A percentile compares a stretch with the other conserved stretches of the same genome.
Conservation (phyloP, 2,797 vertebrate species). For the Crenichthys baileyi region DNA sequence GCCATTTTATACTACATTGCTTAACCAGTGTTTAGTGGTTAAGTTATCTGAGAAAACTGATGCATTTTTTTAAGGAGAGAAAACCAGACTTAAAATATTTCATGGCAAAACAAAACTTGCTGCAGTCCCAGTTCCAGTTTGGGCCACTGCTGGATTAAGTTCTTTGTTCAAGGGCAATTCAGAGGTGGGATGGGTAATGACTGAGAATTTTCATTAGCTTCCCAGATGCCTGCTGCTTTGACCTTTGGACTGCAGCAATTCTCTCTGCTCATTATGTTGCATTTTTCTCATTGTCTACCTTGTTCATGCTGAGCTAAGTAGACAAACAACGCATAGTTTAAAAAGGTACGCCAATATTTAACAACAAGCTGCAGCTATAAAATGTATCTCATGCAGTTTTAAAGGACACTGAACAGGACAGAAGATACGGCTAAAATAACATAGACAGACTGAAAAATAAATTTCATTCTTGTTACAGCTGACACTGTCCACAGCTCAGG, state of each 20-base stretch:
- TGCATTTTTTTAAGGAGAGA: neutral
- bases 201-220: constrained; percentile 32
- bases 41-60: neutral
- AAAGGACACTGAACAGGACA: neutral
- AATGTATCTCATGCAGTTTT: neutral
- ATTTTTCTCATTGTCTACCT: neutral
- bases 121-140: constrained; percentile 11
- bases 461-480: constrained; percentile 30
- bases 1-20: neutral
- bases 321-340: constrained; percentile 1
- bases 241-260: constrained; percentile 26
- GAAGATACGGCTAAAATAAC: neutral
- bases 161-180: constrained; percentile 38
- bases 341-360: neutral
- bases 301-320: constrained; percentile 24
- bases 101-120: neutral
- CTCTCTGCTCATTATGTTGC: constrained; percentile 34
- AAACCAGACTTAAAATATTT: neutral
- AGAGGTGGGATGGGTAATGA: constrained; percentile 28
- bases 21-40: neutral
- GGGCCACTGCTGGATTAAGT: constrained; percentile 24
- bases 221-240: constrained; percentile 24
- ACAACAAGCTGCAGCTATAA: neutral
- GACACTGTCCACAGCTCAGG: constrained; percentile 29
- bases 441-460: neutral